These are phyloP conservation scores for Corvus moneduloides DNA, from an alignment of 2,113 vertebrate genomes.

Conservation along the genomic window DNA sequence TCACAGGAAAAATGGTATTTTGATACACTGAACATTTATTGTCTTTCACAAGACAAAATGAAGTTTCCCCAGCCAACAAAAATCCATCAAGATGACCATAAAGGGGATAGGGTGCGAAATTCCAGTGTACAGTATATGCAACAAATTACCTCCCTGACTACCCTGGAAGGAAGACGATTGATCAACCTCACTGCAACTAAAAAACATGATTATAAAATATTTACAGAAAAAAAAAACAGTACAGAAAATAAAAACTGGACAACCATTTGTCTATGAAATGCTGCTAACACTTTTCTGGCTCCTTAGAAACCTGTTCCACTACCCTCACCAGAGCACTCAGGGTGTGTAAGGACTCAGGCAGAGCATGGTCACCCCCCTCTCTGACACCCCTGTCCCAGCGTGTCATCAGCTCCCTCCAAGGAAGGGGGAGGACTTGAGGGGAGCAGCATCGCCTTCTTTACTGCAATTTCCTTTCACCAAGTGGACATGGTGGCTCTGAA, in stretches of 20 bases:
- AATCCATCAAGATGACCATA: constrained; percentile 8
- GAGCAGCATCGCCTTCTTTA: neutral
- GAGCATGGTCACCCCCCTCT: neutral
- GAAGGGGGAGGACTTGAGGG: neutral
- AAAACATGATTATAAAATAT: constrained; percentile 66
- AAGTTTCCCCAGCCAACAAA: constrained; percentile 1
- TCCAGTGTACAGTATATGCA: constrained; percentile 33
- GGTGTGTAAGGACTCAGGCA: neutral
- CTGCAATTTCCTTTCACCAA: neutral
- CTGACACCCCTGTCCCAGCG: neutral
- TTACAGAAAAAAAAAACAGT: constrained; percentile 43
- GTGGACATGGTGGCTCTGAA: neutral
- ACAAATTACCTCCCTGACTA: constrained; percentile 43
- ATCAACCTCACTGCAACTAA: constrained; percentile 60
- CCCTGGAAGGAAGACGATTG: constrained; percentile 26
- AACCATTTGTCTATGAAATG: constrained; percentile 29
- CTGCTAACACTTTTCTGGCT: constrained; percentile 1
- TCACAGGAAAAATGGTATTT: neutral
- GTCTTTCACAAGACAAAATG: constrained; percentile 58
- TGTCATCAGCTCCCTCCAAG: neutral
- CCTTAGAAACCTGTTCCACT: neutral
- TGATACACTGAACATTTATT: constrained; percentile 70
- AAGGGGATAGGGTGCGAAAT: constrained; percentile 12
- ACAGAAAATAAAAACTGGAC: constrained; percentile 43
- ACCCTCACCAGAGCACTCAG: constrained; percentile 17